Evolutionary conservation across 2,113 vertebrate species (phyloP).

Genomic region (Ceyx cyanopectus): DNA sequence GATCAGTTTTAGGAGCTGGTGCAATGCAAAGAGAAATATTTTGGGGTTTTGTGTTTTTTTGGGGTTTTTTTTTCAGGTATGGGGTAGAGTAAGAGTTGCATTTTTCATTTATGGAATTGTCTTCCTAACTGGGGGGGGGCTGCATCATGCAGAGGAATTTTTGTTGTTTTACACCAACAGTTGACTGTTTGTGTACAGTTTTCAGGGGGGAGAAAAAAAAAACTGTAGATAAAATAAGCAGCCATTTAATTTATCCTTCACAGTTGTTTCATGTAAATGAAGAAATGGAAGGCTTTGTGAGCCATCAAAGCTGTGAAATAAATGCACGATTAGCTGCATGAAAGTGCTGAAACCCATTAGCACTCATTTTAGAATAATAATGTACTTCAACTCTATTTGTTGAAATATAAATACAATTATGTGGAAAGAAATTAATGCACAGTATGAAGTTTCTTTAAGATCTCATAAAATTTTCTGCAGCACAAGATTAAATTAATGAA

Average conservation of each 20-base stretch:
- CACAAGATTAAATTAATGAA: background rate
- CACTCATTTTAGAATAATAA: constrained; percentile 60
- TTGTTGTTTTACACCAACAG: background rate
- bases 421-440: constrained; percentile 49
- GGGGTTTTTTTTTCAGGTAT: accelerated
- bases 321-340: constrained; percentile 41
- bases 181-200: background rate
- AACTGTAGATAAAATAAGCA: constrained; percentile 7
- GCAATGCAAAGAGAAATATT: background rate
- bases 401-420: constrained; percentile 71
- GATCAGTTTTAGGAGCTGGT: background rate
- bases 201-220: background rate
- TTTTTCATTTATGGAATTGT: background rate
- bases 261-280: constrained; percentile 48
- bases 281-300: constrained; percentile 30
- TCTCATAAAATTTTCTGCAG: background rate
- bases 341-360: constrained; percentile 64
- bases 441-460: constrained; percentile 27
- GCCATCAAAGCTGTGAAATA: constrained; percentile 50
- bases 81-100: background rate
- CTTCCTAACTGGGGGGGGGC: background rate
- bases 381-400: constrained; percentile 54
- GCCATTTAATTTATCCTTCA: constrained; percentile 52
- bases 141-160: background rate
- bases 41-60: background rate